Conservation (phyloP, 2,113 vertebrate genomes). For the Dasyprocta punctata region DNA sequence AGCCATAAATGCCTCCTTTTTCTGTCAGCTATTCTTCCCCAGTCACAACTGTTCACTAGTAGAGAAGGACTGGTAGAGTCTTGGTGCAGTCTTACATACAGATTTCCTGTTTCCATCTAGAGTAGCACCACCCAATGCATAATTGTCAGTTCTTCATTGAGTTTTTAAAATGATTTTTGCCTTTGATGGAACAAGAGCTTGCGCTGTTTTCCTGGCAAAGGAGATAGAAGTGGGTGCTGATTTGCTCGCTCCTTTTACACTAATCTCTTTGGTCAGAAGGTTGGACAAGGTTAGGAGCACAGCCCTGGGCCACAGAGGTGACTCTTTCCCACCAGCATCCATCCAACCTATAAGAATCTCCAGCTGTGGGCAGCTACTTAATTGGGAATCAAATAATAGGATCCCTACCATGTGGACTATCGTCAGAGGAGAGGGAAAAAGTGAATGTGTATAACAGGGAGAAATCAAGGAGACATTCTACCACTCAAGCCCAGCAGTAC, state of each 20-base stretch:
- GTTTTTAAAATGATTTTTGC: neutral
- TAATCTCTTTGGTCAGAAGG: neutral
- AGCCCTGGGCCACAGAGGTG: neutral
- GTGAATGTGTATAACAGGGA: neutral
- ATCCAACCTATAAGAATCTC: neutral
- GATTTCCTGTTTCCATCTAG: neutral
- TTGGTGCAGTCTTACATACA: neutral
- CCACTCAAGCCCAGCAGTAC: neutral
- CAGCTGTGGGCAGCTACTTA: neutral
- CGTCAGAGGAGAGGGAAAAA: neutral
- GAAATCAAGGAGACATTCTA: neutral
- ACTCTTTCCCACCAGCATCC: neutral
- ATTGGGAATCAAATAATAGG: neutral
- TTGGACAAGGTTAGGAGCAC: neutral
- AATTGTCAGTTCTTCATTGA: neutral
- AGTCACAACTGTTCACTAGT: neutral
- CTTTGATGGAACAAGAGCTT: neutral
- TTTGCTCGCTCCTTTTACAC: neutral
- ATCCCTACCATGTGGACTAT: neutral
- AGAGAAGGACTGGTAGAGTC: neutral
- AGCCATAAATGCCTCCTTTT: neutral
- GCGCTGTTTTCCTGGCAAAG: neutral
- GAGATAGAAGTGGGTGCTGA: neutral
- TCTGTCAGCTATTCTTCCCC: neutral
- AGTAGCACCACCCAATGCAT: neutral